phyloP scores from a whole-genome alignment of 2,797 vertebrate genomes.

The Lithobates pipiens region DNA sequence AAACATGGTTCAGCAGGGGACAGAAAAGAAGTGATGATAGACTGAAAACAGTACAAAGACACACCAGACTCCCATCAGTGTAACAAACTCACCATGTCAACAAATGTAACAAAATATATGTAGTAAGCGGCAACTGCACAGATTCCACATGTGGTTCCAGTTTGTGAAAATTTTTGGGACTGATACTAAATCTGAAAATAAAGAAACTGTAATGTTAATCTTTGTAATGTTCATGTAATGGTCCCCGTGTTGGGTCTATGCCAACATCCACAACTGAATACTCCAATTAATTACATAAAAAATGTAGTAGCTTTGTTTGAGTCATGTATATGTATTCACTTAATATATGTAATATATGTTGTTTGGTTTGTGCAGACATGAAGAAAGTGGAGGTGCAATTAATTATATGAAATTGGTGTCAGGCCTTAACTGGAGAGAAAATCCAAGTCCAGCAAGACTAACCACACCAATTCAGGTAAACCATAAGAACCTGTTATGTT shows the following conservation, averaged over 20 bases:
- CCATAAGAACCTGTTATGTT: background rate
- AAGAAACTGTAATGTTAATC: slow-evolving; percentile 39
- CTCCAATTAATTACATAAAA: slow-evolving; percentile 13
- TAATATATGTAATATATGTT: slow-evolving; percentile 11
- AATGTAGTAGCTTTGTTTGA: slow-evolving; percentile 2
- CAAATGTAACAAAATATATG: slow-evolving; percentile 58
- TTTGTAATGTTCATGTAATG: slow-evolving; percentile 20
- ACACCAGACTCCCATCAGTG: slow-evolving; percentile 45
- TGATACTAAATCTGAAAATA: slow-evolving; percentile 52
- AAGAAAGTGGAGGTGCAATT: slow-evolving; percentile 78
- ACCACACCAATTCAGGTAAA: slow-evolving; percentile 79
- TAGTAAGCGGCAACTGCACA: slow-evolving; percentile 47
- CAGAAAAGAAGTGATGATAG: slow-evolving; percentile 42
- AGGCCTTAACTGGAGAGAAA: slow-evolving; percentile 84
- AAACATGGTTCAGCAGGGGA: slow-evolving; percentile 5
- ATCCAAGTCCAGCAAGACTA: slow-evolving; percentile 70
- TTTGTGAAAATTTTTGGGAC: slow-evolving; percentile 40
- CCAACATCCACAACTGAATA: slow-evolving; percentile 31
- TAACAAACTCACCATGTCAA: slow-evolving; percentile 56
- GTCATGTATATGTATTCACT: slow-evolving; percentile 10
- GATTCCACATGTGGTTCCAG: slow-evolving; percentile 48
- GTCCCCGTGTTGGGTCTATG: slow-evolving; percentile 15
- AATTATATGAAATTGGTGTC: slow-evolving; percentile 83
- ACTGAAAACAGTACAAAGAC: slow-evolving; percentile 35
- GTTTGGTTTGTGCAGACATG: slow-evolving; percentile 77